Conservation (phyloP, 2,888 invertebrate genomes). For the Phymatocera aterrima region DNA sequence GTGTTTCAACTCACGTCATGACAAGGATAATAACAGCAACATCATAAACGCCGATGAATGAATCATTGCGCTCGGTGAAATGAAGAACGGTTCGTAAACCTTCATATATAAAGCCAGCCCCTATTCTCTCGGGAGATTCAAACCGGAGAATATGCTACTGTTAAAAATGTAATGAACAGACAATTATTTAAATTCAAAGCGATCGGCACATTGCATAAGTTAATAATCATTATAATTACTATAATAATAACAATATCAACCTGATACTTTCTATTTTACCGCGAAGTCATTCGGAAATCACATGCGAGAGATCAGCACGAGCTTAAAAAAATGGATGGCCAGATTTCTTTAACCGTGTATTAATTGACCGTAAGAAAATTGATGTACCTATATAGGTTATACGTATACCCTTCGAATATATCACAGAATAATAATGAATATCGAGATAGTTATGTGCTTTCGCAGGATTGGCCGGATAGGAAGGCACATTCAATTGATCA, state of each 20-base stretch:
- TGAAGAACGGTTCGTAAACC: background rate
- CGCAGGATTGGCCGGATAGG: background rate
- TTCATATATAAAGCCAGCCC: background rate
- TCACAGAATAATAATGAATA: too few relatives aligned
- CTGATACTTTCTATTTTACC: constrained; percentile 42
- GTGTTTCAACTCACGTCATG: background rate
- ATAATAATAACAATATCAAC: constrained; percentile 41
- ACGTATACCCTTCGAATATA: too few relatives aligned
- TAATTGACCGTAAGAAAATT: background rate
- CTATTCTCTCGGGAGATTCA: background rate
- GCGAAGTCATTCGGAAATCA: constrained; percentile 40
- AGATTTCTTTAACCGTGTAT: background rate
- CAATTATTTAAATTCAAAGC: constrained; percentile 23
- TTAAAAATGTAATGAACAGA: background rate
- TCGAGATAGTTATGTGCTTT: too few relatives aligned
- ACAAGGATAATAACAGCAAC: background rate
- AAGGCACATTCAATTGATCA: background rate
- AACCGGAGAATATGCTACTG: background rate
- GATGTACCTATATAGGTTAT: background rate
- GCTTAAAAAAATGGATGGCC: background rate
- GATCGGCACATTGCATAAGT: constrained; percentile 20
- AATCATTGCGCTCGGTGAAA: constrained; percentile 12
- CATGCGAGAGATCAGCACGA: constrained; percentile 30
- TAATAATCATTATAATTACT: constrained; percentile 28
- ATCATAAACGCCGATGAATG: background rate